Evolutionary conservation across 2,888 invertebrate species (phyloP).

Genomic region (Eupithecia exiguata): DNA sequence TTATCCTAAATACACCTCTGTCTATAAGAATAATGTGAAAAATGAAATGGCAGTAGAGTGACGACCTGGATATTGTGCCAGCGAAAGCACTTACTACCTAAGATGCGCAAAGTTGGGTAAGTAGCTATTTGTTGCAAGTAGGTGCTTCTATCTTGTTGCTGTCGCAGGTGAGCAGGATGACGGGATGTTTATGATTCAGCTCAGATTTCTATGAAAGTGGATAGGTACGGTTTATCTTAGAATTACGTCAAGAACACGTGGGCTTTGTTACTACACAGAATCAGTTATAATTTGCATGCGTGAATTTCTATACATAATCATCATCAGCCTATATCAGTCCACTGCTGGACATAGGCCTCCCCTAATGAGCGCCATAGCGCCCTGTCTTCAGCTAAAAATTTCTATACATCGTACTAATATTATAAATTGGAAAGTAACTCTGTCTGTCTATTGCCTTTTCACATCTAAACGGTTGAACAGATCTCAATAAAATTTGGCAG

Average conservation of each 20-base stretch:
- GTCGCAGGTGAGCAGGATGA: constrained; percentile 26
- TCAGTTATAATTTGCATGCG: too few species aligned
- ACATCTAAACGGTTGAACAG: too few species aligned
- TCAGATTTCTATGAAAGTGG: constrained; percentile 20
- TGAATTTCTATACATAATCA: too few species aligned
- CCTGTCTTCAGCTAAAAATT: too few species aligned
- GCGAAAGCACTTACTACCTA: constrained; percentile 35
- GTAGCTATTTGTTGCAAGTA: constrained; percentile 48
- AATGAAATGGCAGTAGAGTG: constrained; percentile 57
- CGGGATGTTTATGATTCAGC: constrained; percentile 38
- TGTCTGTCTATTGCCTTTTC: too few species aligned
- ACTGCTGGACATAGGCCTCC: too few species aligned
- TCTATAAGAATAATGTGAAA: constrained; percentile 53
- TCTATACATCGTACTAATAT: too few species aligned
- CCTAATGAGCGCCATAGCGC: too few species aligned
- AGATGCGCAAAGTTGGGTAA: constrained; percentile 42
- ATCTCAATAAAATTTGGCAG: too few species aligned
- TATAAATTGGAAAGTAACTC: too few species aligned
- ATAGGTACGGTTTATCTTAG: background rate
- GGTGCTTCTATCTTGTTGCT: constrained; percentile 32
- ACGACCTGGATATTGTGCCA: constrained; percentile 54
- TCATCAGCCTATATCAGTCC: too few species aligned
- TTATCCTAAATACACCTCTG: constrained; percentile 13
- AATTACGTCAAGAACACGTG: background rate
- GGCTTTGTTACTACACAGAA: too few species aligned